A percentile compares a stretch with the other conserved stretches of the same genome.
Evolutionary conservation across 2,113 vertebrate genomes (phyloP).

Genomic region (Chaetodon trifascialis): DNA sequence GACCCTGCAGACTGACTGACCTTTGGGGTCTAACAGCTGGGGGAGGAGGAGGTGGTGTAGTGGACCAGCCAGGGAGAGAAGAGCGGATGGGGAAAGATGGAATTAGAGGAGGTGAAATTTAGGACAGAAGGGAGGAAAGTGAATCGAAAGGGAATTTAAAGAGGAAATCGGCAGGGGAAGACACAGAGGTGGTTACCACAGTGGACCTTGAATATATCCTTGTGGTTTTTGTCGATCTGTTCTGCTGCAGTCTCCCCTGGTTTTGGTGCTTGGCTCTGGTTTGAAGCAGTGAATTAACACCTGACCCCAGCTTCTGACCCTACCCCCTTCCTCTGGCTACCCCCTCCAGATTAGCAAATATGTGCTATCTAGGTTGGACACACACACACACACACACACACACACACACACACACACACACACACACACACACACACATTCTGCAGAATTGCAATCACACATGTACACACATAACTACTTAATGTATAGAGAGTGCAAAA

Average conservation of each 20-base stretch:
- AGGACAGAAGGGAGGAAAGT: conserved; percentile 31
- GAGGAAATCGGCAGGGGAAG: conserved; percentile 33
- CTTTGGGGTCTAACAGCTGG: conserved; percentile 78
- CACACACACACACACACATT: conserved; percentile 16
- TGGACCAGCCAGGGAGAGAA: conserved; percentile 51
- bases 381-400: conserved; percentile 33
- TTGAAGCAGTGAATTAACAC: conserved; percentile 81
- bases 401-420: conserved; percentile 22
- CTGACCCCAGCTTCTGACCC: conserved; percentile 78
- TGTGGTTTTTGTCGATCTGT: conserved; percentile 49
- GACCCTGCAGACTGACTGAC: conserved; percentile 84
- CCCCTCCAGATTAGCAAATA: conserved; percentile 78
- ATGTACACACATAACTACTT: conserved; percentile 48
- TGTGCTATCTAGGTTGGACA: conserved; percentile 66
- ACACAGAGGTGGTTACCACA: conserved; percentile 39
- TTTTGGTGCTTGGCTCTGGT: conserved; percentile 63
- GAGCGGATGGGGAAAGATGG: conserved; percentile 17
- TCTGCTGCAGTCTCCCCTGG: conserved; percentile 32
- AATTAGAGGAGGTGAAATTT: conserved; percentile 60
- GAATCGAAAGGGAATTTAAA: conserved; percentile 49
- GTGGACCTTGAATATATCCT: conserved; percentile 54
- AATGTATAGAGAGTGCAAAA: conserved; percentile 60
- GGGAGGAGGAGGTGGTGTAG: conserved; percentile 58
- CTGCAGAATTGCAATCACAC: conserved; percentile 31
- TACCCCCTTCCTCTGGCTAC: conserved; percentile 57